These are phyloP conservation scores for Brachionus rubens DNA, from an alignment of 1,140 invertebrate genomes.

Conservation along the genomic window DNA sequence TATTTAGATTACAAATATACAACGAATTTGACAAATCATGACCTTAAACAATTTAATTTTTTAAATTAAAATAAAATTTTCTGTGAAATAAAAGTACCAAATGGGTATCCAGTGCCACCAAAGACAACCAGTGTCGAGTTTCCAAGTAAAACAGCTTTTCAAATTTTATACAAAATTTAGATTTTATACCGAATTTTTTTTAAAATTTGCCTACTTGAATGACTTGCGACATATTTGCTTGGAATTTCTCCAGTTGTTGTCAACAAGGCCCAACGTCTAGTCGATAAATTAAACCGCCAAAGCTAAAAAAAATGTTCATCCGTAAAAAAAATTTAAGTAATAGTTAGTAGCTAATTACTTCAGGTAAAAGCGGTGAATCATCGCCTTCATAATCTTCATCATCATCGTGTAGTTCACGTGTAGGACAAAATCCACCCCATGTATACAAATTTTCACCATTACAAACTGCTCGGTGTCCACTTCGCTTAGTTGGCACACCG, in stretches of 20 bases:
- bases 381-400: background rate
- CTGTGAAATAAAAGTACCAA: slow-evolving; percentile 8
- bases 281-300: slow-evolving; percentile 41
- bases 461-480: slow-evolving; percentile 38
- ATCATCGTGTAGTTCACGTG: background rate
- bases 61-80: background rate
- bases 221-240: slow-evolving; percentile 13
- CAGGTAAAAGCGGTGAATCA: slow-evolving; percentile 21
- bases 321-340: background rate
- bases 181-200: background rate
- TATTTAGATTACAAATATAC: slow-evolving; percentile 43
- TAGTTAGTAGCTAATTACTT: background rate
- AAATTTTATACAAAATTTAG: background rate
- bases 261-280: background rate
- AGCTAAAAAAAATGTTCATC: background rate
- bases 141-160: background rate
- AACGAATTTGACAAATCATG: slow-evolving; percentile 10
- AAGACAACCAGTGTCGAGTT: background rate
- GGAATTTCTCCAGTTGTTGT: slow-evolving; percentile 35
- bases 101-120: slow-evolving; percentile 42
- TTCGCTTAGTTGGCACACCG: slow-evolving; percentile 16
- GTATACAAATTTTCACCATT: slow-evolving; percentile 32
- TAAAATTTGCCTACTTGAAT: slow-evolving; percentile 35
- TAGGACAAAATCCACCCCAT: slow-evolving; percentile 46
- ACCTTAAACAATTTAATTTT: slow-evolving; percentile 8